Percentiles rank a stretch among this genome's conserved stretches.
These are phyloP conservation scores for Labeo calbasu DNA, from an alignment of 2,797 vertebrate species.

Conservation along the genomic window DNA sequence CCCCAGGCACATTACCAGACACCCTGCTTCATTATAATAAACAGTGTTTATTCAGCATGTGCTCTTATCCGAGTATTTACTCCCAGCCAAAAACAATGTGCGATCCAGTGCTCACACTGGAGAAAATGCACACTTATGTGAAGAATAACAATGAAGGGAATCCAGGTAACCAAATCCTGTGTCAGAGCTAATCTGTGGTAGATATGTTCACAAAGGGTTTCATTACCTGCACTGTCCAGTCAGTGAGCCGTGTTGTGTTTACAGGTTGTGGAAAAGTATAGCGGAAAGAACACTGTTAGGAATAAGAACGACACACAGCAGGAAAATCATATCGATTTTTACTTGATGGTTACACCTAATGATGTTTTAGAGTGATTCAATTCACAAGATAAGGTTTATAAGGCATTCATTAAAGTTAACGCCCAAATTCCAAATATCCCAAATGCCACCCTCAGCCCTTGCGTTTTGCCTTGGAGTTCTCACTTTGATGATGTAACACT, in stretches of 20 bases:
- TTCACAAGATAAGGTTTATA: background rate
- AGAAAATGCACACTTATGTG: conserved; percentile 14
- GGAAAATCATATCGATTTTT: background rate
- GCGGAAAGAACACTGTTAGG: background rate
- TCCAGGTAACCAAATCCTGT: conserved; percentile 17
- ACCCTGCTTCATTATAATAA: conserved; percentile 73
- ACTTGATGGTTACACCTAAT: background rate
- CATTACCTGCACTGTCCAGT: conserved; percentile 8
- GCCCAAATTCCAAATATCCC: background rate
- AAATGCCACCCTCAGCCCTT: background rate
- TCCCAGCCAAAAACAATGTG: conserved; percentile 59
- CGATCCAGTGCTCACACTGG: conserved; percentile 52
- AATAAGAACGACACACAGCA: background rate
- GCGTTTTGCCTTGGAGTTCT: background rate
- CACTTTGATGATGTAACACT: background rate
- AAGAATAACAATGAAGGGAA: conserved; percentile 45
- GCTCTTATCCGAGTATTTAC: conserved; percentile 54
- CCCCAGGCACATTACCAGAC: conserved; percentile 70
- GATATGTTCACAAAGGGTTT: conserved; percentile 19
- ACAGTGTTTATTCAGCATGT: conserved; percentile 72
- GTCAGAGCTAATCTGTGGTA: background rate
- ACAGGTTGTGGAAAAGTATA: background rate
- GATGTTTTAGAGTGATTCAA: background rate
- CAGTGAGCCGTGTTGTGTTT: conserved; percentile 36
- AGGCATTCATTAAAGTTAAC: background rate